Conservation (phyloP, 53 echinoderm and acorn worm genomes). For the Actinopyga echinites region DNA sequence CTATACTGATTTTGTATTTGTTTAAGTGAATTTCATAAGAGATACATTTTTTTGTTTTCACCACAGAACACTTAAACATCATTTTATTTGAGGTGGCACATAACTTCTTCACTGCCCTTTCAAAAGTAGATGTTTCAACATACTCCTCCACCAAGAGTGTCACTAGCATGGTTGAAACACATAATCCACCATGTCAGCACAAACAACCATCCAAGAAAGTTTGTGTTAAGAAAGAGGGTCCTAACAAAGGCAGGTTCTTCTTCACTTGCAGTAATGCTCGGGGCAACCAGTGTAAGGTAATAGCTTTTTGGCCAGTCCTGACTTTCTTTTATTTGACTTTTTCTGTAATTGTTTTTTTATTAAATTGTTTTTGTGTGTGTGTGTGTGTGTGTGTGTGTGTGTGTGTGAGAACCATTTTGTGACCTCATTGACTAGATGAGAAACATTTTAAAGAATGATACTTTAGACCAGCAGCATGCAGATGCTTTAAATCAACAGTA, state of each 20-base stretch:
- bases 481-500: too few species aligned
- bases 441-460: too few species aligned
- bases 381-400: not conserved
- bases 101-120: constrained; percentile 72
- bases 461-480: too few species aligned
- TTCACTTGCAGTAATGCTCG: constrained; percentile 75
- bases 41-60: not conserved
- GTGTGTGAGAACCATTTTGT: too few species aligned
- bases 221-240: constrained; percentile 91
- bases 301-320: not conserved
- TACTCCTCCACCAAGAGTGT: constrained; percentile 35
- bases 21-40: not conserved
- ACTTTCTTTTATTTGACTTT: not conserved
- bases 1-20: not conserved
- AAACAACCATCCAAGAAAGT: constrained; percentile 81
- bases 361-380: not conserved
- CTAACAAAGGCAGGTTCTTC: constrained; percentile 94
- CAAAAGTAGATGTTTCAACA: constrained; percentile 64
- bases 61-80: constrained; percentile 86
- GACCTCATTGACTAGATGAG: too few species aligned
- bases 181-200: constrained; percentile 76
- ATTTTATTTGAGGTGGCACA: constrained; percentile 73
- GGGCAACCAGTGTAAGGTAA: constrained; percentile 88
- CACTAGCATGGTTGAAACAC: not conserved
- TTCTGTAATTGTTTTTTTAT: not conserved